Evolutionary conservation across 2,888 invertebrate genomes (phyloP), one percentile per base, ranked within the genome.

Genomic region (Lordiphosa andalusiaca): DNA sequence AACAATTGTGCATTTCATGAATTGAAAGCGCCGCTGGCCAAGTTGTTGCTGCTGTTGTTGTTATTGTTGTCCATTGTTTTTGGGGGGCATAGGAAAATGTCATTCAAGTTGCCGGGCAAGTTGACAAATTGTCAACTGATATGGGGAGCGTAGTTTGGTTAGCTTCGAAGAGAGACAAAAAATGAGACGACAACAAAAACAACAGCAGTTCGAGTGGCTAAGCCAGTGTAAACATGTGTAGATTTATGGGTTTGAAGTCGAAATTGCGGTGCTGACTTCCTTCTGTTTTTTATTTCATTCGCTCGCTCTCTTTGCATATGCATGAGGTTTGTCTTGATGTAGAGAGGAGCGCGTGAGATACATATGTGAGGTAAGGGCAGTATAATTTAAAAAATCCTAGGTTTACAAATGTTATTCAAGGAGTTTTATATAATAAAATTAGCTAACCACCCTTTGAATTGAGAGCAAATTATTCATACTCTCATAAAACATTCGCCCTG

Each of bases 101-200:
- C 75, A 76, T 76, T 76, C 75, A 76, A 80, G 76, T 76, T 73
- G 73, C 76, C 63, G 52, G 71, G 69, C 51, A 60, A 54, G 62
- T 72, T 76, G 81, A 81, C 81, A 80, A 76, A 83, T 81, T 83
- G 81, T 83, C 74, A 81, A 76, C 81, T 83, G 81, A 81, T 81
- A 81, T 81, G 81, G 73, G 53, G 53, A 57, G 54, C 49, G 51
- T 38, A 38, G 30, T 30, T 30, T 30, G 30, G 30, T 9, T 30
- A 30, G 30, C 30, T 30, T 30, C 3, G 10, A 30, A 30, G 7
- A 51, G 39, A 38, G 23, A 39, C 35, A 49, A 51, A 52, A n/a
- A 46, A 25, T 38, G 6, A 38, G 25, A 33, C 33, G 25, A 30
- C 39, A 41, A 51, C 41, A 30, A 16, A 40, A 33, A 52, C 40